Percentiles rank a stretch among this genome's conserved stretches.
These are phyloP conservation scores for Drosophila watanabei DNA, from an alignment of 1,140 invertebrate species.

Conservation along the genomic window DNA sequence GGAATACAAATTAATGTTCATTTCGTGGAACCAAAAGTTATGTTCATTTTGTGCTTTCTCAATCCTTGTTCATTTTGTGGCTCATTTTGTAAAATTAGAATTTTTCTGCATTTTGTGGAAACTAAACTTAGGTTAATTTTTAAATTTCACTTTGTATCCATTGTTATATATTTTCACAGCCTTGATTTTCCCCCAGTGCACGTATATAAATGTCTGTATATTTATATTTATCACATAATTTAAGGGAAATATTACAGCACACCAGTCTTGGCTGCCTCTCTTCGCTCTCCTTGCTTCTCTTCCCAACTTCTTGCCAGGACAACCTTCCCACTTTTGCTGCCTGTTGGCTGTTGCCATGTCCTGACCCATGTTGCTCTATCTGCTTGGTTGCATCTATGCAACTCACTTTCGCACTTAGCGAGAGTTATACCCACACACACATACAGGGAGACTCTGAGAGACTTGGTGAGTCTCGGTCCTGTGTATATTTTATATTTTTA, in stretches of 20 bases:
- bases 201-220: constrained; percentile 43
- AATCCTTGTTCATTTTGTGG: neutral
- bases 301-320: neutral
- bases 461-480: constrained; percentile 12
- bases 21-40: no score
- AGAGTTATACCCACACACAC: constrained; percentile 33
- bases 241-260: constrained; percentile 76
- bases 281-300: constrained; percentile 20
- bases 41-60: no score
- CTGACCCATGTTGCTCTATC: constrained; percentile 80
- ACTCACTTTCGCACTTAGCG: constrained; percentile 81
- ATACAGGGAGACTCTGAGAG: constrained; percentile 8
- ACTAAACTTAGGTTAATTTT: neutral
- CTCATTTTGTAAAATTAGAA: neutral
- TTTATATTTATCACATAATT: constrained; percentile 84
- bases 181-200: constrained; percentile 9
- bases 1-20: neutral
- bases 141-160: no score
- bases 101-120: neutral
- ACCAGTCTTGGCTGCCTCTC: constrained; percentile 59
- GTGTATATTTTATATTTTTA: constrained; percentile 43
- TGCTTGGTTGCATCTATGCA: constrained; percentile 79
- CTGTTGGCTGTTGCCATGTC: constrained; percentile 40
- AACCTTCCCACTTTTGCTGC: constrained; percentile 11
- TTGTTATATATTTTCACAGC: neutral